Percentiles rank a stretch among this genome's conserved stretches.
Conservation (phyloP, 2,113 vertebrate species). For the Semicossyphus pulcher region DNA sequence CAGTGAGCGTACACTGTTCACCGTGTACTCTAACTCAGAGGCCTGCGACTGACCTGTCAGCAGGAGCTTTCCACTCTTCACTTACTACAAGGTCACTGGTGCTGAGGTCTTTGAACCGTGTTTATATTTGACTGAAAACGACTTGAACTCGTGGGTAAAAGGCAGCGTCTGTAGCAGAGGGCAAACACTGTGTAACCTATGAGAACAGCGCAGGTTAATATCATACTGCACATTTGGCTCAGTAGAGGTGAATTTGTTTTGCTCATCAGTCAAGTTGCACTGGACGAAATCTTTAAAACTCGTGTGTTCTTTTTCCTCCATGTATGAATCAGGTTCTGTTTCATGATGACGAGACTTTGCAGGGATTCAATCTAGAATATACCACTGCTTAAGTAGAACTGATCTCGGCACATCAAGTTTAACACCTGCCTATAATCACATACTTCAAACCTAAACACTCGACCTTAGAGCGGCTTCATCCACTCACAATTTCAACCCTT, state of each 20-base stretch:
- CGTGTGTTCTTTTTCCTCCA: too few relatives aligned
- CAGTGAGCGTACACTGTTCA: slow-evolving; percentile 27
- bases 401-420: too few relatives aligned
- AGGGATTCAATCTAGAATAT: neutral
- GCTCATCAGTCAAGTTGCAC: neutral
- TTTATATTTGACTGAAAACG: slow-evolving; percentile 56
- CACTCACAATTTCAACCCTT: neutral
- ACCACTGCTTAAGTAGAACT: too few relatives aligned
- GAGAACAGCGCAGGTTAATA: slow-evolving; percentile 35
- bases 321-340: neutral
- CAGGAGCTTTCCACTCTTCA: slow-evolving; percentile 47
- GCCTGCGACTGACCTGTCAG: slow-evolving; percentile 60
- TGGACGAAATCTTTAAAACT: too few relatives aligned
- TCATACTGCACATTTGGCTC: slow-evolving; percentile 8
- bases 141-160: slow-evolving; percentile 34
- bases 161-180: slow-evolving; percentile 33
- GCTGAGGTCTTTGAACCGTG: slow-evolving; percentile 44
- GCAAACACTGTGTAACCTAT: slow-evolving; percentile 44
- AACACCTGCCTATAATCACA: neutral
- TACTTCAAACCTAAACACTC: neutral
- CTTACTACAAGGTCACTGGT: slow-evolving; percentile 46
- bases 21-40: slow-evolving; percentile 26
- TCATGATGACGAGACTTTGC: neutral
- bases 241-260: neutral
- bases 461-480: neutral